These are phyloP conservation scores for Macaca nemestrina DNA, from an alignment of 2,113 vertebrate species.

Conservation along the genomic window DNA sequence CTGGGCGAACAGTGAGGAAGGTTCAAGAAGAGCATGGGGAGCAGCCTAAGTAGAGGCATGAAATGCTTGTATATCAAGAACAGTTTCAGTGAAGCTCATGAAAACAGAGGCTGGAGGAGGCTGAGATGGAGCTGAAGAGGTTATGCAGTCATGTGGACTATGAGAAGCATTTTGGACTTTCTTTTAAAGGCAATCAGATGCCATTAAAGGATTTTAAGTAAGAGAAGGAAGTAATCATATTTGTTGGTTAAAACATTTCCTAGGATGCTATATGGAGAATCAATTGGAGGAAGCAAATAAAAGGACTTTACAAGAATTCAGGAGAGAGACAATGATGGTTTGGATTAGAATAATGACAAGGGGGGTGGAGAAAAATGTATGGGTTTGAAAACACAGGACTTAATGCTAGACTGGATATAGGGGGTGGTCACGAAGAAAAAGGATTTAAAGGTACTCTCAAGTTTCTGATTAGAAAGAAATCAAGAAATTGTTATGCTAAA, in stretches of 20 bases:
- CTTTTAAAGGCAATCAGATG: constrained; percentile 2
- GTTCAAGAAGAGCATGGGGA: not conserved
- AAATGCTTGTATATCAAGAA: not conserved
- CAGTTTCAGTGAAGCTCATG: not conserved
- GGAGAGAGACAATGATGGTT: not conserved
- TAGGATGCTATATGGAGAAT: not conserved
- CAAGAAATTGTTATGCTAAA: not conserved
- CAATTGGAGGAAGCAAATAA: not conserved
- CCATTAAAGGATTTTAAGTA: not conserved
- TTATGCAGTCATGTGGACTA: not conserved
- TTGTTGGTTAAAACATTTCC: not conserved
- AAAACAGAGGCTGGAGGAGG: not conserved
- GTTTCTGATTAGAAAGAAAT: not conserved
- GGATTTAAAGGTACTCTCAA: not conserved
- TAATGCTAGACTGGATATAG: not conserved
- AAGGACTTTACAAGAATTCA: constrained; percentile 10
- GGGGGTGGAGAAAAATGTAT: not conserved
- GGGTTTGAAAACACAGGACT: not conserved
- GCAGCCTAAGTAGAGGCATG: not conserved
- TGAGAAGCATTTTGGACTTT: not conserved
- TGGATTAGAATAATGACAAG: not conserved
- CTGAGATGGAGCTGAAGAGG: not conserved
- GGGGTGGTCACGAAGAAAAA: not conserved
- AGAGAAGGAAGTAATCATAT: not conserved
- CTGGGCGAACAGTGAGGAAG: not conserved